Evolutionary conservation across 2,888 invertebrate genomes (phyloP), one percentile per base, ranked within the genome.

Genomic region (Phengaris arion): DNA sequence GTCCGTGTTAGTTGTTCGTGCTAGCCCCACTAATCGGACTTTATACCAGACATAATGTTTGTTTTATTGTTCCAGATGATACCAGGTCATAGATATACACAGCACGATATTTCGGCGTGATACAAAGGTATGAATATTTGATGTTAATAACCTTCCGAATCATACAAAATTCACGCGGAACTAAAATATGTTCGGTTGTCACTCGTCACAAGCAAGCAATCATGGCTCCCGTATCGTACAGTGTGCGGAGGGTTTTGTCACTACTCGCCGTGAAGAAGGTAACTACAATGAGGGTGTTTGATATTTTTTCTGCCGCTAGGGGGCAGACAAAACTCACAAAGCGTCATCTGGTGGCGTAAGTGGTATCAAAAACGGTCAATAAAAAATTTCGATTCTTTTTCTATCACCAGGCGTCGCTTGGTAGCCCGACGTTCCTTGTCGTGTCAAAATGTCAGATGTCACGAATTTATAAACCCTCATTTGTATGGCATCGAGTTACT

Each of bases 101-200:
- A 35, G 8, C 51, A 72, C 52, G 22, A 51, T 6, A 52, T 51
- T 51, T 51, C 35, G 54, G 72, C 72, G 72, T 72, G 72, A 72
- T 72, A 72, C 52, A 54, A 22, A 72, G 72, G 72, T 72, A 72
- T 52, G 72, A 48, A 69, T 69, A 48, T 69, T 48, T 48, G 8
- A 9, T 48, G 5, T 69, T 69, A 48, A 69, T 68, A 22, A 10
- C 59, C 22, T 59, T 59, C 59, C 22, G 59, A 59, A 59, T 10
- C 1, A 22, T 64, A 64, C 64, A 64, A 64, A 64, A 64, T 64
- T 64, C 35, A 45, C 64, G 35, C 13, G 64, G 22, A 59, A 59
- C 10, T 59, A 22, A 59, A 59, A 59, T 59, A 59, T 22, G 59
- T 59, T 59, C 22, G 15, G 15, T 57, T 55, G 7, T n/a, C n/a